These are phyloP conservation scores for Autographa gamma DNA, from an alignment of 2,888 invertebrate species.

Conservation along the genomic window DNA sequence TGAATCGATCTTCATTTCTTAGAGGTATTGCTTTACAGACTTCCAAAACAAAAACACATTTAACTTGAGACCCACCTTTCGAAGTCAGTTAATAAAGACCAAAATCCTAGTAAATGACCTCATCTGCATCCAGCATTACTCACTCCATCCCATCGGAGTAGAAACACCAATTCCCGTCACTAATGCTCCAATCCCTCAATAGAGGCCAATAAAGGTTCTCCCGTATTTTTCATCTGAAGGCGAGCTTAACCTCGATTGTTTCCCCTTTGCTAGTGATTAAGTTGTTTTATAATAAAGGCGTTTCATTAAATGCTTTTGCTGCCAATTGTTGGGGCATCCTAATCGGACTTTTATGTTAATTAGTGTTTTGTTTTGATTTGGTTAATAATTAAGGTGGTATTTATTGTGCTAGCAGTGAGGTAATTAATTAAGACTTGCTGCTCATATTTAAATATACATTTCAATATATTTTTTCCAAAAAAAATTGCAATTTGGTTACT, in stretches of 20 bases:
- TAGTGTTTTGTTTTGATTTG: constrained; percentile 7
- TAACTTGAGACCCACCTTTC: too few species aligned
- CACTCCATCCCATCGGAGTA: constrained; percentile 27
- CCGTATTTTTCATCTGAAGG: constrained; percentile 57
- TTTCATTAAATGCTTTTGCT: constrained; percentile 40
- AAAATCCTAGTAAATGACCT: constrained; percentile 29
- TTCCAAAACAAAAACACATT: too few species aligned
- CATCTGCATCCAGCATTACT: constrained; percentile 33
- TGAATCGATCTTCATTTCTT: too few species aligned
- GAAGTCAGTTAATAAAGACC: constrained; percentile 2
- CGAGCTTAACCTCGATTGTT: constrained; percentile 42
- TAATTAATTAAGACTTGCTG: too few species aligned
- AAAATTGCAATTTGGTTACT: too few species aligned
- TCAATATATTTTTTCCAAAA: too few species aligned
- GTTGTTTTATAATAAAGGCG: constrained; percentile 45
- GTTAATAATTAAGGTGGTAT: background rate
- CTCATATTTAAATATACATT: too few species aligned
- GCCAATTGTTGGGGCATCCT: constrained; percentile 17
- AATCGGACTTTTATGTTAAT: constrained; percentile 16
- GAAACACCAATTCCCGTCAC: constrained; percentile 46
- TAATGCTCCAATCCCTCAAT: constrained; percentile 36
- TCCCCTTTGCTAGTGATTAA: constrained; percentile 45
- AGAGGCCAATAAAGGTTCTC: constrained; percentile 41
- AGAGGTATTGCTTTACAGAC: too few species aligned
- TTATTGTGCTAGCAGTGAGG: too few species aligned